Conservation (phyloP, 2,797 vertebrate genomes). For the Sebastes taczanowskii region DNA sequence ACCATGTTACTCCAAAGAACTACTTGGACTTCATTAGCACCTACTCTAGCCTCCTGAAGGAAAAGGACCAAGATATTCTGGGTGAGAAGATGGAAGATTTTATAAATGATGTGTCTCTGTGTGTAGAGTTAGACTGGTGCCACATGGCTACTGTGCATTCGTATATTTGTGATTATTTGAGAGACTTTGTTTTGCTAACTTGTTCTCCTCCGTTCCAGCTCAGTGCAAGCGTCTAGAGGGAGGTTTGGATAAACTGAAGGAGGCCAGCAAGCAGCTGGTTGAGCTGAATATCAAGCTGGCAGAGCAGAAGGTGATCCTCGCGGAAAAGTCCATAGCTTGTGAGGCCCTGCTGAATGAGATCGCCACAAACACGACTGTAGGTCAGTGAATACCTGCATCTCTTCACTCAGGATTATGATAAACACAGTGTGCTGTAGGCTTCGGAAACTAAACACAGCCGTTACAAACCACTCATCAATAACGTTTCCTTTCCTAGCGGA, state of each 20-base stretch:
- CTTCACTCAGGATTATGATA: not conserved
- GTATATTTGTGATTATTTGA: conserved; percentile 6
- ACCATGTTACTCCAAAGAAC: conserved; percentile 96
- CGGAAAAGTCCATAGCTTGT: conserved; percentile 91
- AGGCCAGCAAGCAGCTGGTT: conserved; percentile 89
- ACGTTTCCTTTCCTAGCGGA: conserved; percentile 81
- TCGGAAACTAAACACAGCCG: not conserved
- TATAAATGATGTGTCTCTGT: not conserved
- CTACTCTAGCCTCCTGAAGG: conserved; percentile 87
- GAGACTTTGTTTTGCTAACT: not conserved
- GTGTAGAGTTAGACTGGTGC: not conserved
- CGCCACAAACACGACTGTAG: conserved; percentile 85
- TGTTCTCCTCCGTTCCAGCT: conserved; percentile 72
- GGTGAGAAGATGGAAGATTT: conserved; percentile 75
- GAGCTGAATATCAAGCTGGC: conserved; percentile 92
- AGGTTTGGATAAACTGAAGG: conserved; percentile 93
- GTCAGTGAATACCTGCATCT: conserved; percentile 71
- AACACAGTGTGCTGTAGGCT: not conserved
- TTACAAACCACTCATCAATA: not conserved
- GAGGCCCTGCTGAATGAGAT: conserved; percentile 90
- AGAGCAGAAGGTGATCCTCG: conserved; percentile 92
- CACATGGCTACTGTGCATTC: not conserved
- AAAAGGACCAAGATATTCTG: conserved; percentile 90
- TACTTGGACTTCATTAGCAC: conserved; percentile 94
- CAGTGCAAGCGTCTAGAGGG: conserved; percentile 93